Conservation (phyloP, 2,797 vertebrate species). For the Florisuga fusca region DNA sequence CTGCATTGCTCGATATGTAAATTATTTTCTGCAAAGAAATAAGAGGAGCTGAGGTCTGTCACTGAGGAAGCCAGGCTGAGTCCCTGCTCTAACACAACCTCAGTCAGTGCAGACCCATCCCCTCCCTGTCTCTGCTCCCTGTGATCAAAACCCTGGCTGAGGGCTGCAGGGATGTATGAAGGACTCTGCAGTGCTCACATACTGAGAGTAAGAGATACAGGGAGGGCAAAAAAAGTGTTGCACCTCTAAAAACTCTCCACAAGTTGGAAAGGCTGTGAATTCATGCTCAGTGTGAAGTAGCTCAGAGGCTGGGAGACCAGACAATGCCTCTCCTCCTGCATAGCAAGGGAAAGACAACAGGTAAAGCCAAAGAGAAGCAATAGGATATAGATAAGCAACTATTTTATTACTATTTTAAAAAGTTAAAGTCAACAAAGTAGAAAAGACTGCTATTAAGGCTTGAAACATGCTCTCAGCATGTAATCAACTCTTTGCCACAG, state of each 20-base stretch:
- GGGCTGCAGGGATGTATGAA: background rate
- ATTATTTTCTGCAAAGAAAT: background rate
- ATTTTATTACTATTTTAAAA: background rate
- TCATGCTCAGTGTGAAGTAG: constrained; percentile 4
- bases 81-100: background rate
- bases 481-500: background rate
- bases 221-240: background rate
- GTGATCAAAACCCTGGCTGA: background rate
- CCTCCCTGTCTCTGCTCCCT: background rate
- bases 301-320: background rate
- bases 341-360: background rate
- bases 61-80: background rate
- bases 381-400: background rate
- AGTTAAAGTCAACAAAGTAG: background rate
- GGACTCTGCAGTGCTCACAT: background rate
- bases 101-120: background rate
- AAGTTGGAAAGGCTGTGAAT: constrained; percentile 39
- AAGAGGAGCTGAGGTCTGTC: background rate
- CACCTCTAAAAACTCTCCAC: background rate
- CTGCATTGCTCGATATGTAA: background rate
- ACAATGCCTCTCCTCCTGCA: background rate
- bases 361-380: background rate
- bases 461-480: background rate
- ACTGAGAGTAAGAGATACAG: background rate
- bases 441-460: background rate